Evolutionary conservation across 2,888 invertebrate genomes (phyloP), one percentile per base, ranked within the genome.

Genomic region (Pristionchus japonicus): DNA sequence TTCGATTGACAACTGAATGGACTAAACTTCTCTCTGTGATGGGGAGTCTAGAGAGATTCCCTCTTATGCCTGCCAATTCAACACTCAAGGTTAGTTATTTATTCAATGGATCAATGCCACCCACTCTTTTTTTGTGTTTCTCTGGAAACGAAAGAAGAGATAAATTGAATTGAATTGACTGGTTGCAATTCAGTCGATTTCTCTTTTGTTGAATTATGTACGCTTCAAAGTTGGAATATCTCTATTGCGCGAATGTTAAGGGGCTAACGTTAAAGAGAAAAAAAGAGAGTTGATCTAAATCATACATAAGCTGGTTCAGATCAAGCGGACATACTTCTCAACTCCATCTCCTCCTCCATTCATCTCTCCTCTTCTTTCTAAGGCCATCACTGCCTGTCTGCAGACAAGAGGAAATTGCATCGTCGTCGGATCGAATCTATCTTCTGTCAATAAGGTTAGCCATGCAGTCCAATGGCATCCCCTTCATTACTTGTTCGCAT

Each of bases 1-100:
- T 92, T 64, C 89, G 92, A 47, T 89, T 90, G 15, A 92, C 92
- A n/a, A 89, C 90, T 13, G 92, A 92, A 86, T 83, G 91, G 15
- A 89, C 90, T 2, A 88, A 88, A 11, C 88, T 92, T 23, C 61
- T 92, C 23, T 89, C 90, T 1, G 80, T 91, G 9, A 86, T 92
- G 31, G 91, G 91, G 1, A 89, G 90, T 23, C 87, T 92, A 13
- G 92, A 92, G 85, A 61, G 90, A 77, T 91, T 91, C 61, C 88
- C 92, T 1, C 87, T 92, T 6, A 86, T 92, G 17, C 88, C 90
- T 15, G 6, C 23, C 3, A 52, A n/a, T 34, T n/a, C 82, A 20
- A 43, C 64, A 9, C 57, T 82, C 11, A 87, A 87, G 82, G 87
- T 87, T 23, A n/a, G 17, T 43, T 15, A 15, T 27, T n/a, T 27